Conservation (phyloP, 2,113 vertebrate genomes). For the Barnardius zonarius region DNA sequence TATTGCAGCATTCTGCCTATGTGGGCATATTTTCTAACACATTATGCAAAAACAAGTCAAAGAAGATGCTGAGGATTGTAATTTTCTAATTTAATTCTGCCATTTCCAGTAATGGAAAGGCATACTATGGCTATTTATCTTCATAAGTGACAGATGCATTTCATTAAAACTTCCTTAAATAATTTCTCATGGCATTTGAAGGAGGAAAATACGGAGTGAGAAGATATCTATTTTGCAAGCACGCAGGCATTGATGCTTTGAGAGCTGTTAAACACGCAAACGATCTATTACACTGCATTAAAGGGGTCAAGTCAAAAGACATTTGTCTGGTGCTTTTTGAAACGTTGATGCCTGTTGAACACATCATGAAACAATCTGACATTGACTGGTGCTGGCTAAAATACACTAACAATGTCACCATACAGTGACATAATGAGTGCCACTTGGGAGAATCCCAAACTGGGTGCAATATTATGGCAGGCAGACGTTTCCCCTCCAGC, state of each 20-base stretch:
- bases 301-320: constrained; percentile 65
- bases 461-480: not conserved
- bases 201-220: constrained; percentile 44
- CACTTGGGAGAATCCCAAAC: constrained; percentile 45
- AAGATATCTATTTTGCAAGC: constrained; percentile 67
- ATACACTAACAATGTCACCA: constrained; percentile 39
- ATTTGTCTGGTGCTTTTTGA: constrained; percentile 58
- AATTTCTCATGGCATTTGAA: constrained; percentile 76
- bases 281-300: constrained; percentile 63
- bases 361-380: constrained; percentile 45
- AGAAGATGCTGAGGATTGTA: constrained; percentile 80
- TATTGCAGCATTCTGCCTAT: constrained; percentile 72
- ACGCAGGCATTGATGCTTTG: constrained; percentile 55
- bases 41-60: constrained; percentile 80
- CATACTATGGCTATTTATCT: constrained; percentile 76
- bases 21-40: constrained; percentile 79
- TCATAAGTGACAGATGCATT: constrained; percentile 83
- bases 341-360: constrained; percentile 54
- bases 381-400: constrained; percentile 41
- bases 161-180: constrained; percentile 82
- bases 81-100: constrained; percentile 84
- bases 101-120: constrained; percentile 83
- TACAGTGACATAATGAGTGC: constrained; percentile 29
- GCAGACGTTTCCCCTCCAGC: constrained; percentile 3
- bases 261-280: constrained; percentile 64